phyloP scores from a whole-genome alignment of 2,797 vertebrate genomes.

The Crenuchus spilurus region DNA sequence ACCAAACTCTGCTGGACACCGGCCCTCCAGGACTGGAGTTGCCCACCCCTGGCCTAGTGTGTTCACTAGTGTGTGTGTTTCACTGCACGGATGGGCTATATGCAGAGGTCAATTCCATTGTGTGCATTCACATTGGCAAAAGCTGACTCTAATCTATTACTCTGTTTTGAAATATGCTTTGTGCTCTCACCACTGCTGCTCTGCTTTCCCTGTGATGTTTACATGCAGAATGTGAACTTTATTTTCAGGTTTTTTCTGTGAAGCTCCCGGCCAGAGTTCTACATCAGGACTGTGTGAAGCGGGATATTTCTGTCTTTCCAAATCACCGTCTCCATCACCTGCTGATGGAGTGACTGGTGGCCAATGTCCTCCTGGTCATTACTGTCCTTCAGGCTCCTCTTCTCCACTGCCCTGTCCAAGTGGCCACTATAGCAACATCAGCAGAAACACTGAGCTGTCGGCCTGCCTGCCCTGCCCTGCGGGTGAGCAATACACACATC shows the following conservation, averaged over 20 bases:
- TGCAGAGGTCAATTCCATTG: no score
- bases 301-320: constrained; percentile 81
- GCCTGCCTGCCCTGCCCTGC: constrained; percentile 81
- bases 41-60: no score
- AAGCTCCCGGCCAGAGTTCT: constrained; percentile 65
- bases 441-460: constrained; percentile 70
- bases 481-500: constrained; percentile 68
- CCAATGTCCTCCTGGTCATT: constrained; percentile 81
- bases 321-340: constrained; percentile 72
- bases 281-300: constrained; percentile 76
- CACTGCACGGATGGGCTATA: no score
- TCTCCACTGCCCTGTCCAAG: constrained; percentile 77
- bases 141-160: no score
- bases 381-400: constrained; percentile 80
- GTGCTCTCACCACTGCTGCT: no score
- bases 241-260: constrained; percentile 72
- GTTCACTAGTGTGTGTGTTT: no score
- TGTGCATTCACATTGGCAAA: no score
- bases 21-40: no score
- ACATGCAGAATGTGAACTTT: background rate
- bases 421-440: constrained; percentile 81
- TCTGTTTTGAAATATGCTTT: no score
- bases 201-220: no score
- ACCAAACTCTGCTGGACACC: no score
- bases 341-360: constrained; percentile 73